Base-by-base conservation (phyloP, 1,140 invertebrate genomes). In the Telenomus remus region DNA sequence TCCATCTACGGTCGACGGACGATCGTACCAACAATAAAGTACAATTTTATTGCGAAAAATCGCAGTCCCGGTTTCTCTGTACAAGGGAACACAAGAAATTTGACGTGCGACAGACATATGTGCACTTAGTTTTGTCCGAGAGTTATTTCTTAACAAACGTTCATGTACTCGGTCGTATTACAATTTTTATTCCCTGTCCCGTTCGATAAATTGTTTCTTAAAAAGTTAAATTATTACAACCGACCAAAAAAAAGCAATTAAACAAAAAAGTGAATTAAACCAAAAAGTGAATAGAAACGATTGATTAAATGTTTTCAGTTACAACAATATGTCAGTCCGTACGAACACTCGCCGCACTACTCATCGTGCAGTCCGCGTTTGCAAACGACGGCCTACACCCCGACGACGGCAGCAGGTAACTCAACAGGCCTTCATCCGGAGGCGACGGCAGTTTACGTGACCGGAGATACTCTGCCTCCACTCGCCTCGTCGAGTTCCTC, bases 341-440 rank as follows among this genome's bases (percentile, higher is more conserved):
- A 87, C 69, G 86, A 91, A 69, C 85, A 27, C 6, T 27, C 19
- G 19, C 19, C 19, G 19, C 19, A 89, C 61, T 91, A 91, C 79
- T 84, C 86, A 9, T 87, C 87, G 10, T 87, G 87, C 76, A 88
- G 87, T 34, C 90, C 90, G 42, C 81, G 90, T 16, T 72, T 90
- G 19, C 90, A 91, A 73, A 86, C 88, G 16, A 73, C 87, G 15
- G 81, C 87, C 8, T 89, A 89, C 69, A 87, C 88, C 19, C 85
- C 86, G 83, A 89, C 78, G 74, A 88, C 79, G 74, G 88, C 61
- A 68, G 84, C 63, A 65, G 84, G 63, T 64, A 90, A 75, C 74
- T 85, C 65, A 60, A 83, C 73, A 80, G 82, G 82, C 64, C 70
- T 87, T 60, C 83, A 88, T 63, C 86, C 87, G 57, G 86, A 87